Conservation (phyloP, 1,140 invertebrate species). For the Cydia strobilella region DNA sequence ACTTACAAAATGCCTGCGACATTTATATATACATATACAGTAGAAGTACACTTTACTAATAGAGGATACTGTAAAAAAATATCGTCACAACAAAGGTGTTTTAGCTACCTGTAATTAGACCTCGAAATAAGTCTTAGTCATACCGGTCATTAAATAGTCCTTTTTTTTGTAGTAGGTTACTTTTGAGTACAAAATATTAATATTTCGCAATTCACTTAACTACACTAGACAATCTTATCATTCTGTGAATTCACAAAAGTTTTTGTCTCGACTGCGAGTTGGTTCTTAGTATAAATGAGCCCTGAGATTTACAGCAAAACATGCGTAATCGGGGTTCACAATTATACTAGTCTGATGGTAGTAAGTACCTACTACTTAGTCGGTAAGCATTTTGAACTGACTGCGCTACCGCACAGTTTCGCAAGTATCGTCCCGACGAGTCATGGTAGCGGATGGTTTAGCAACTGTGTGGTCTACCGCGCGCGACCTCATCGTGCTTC, state of each 20-base stretch:
- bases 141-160: not conserved
- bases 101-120: not conserved
- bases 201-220: no score
- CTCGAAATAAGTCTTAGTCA: slow-evolving; percentile 4
- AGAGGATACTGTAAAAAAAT: not conserved
- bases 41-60: not conserved
- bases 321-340: no score
- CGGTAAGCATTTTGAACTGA: not conserved
- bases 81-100: not conserved
- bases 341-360: not conserved
- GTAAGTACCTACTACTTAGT: no score
- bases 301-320: no score
- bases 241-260: no score
- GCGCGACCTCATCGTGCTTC: not conserved
- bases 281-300: no score
- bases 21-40: not conserved
- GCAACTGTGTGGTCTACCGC: slow-evolving; percentile 22
- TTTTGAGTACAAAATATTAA: not conserved
- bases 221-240: no score
- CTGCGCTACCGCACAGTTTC: not conserved
- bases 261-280: no score
- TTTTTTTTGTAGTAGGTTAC: not conserved
- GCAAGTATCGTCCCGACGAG: not conserved
- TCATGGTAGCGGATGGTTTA: slow-evolving; percentile 11
- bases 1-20: no score